A percentile compares a stretch with the other conserved stretches of the same genome.
These are phyloP conservation scores for Gymnoscelis rufifasciata DNA, from an alignment of 2,888 invertebrate species.

Conservation along the genomic window DNA sequence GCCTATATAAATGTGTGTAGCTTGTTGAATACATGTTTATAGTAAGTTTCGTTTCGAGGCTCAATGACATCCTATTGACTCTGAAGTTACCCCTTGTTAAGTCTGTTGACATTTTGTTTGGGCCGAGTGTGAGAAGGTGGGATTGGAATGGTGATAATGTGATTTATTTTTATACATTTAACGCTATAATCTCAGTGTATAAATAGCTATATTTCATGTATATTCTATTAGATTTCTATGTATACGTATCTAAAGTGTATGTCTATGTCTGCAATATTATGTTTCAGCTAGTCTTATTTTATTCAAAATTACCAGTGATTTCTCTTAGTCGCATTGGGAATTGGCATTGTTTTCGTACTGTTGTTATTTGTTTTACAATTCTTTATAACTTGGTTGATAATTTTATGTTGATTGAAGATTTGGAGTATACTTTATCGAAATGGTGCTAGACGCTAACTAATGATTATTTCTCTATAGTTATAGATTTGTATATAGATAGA, in stretches of 20 bases:
- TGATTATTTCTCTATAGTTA: constrained; percentile 63
- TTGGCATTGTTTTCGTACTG: constrained; percentile 37
- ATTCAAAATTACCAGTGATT: constrained; percentile 65
- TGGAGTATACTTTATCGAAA: constrained; percentile 67
- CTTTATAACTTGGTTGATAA: constrained; percentile 67
- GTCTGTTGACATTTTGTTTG: constrained; percentile 46
- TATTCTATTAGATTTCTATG: constrained; percentile 54
- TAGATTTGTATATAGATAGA: constrained; percentile 55
- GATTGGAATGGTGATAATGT: constrained; percentile 50
- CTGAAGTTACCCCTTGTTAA: constrained; percentile 67
- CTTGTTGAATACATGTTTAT: constrained; percentile 46
- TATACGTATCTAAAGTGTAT: constrained; percentile 53
- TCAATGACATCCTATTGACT: constrained; percentile 49
- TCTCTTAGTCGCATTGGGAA: constrained; percentile 41
- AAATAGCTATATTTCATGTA: constrained; percentile 55
- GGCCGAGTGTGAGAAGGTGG: constrained; percentile 40
- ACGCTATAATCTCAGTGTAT: constrained; percentile 66
- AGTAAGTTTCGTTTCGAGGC: constrained; percentile 56
- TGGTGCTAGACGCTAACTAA: constrained; percentile 76
- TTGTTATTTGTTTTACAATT: constrained; percentile 55
- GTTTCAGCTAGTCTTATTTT: constrained; percentile 63
- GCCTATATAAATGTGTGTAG: constrained; percentile 34
- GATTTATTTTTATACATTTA: constrained; percentile 68
- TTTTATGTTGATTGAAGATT: constrained; percentile 62
- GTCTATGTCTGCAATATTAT: constrained; percentile 61